phyloP scores from a whole-genome alignment of 2,113 vertebrate genomes.

The Notothenia coriiceps region DNA sequence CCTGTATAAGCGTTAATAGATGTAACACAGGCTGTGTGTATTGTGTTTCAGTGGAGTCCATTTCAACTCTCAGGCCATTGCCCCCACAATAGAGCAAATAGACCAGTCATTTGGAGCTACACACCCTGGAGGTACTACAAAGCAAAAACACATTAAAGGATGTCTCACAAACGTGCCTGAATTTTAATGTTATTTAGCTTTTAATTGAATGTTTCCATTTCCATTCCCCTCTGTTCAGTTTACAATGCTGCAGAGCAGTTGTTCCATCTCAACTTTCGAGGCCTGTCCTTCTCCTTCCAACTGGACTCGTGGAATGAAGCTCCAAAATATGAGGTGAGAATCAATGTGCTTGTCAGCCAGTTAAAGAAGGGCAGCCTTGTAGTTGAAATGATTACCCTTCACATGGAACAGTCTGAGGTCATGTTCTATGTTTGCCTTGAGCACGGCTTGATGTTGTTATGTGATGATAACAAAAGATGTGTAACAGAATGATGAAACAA shows the following conservation, averaged over 20 bases:
- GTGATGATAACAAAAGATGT: not conserved
- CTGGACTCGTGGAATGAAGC: conserved; percentile 99
- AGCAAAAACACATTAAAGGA: not conserved
- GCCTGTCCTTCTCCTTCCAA: conserved; percentile 98
- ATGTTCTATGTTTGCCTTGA: not conserved
- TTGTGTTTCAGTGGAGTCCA: conserved; percentile 92
- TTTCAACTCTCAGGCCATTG: conserved; percentile 99
- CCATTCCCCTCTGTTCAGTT: conserved; percentile 78
- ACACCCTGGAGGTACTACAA: conserved; percentile 94
- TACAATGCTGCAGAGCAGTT: conserved; percentile 98
- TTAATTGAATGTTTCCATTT: fast-evolving
- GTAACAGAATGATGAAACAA: not conserved
- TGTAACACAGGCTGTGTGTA: conserved; percentile 20
- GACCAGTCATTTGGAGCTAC: conserved; percentile 99
- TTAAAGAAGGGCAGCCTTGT: conserved; percentile 10
- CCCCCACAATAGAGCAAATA: conserved; percentile 99
- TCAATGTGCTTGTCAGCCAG: not conserved
- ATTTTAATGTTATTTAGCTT: not conserved
- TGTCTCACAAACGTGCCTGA: fast-evolving
- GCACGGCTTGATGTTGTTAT: not conserved
- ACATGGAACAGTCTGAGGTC: conserved; percentile 5
- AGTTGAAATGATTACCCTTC: conserved; percentile 16
- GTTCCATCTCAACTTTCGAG: conserved; percentile 99
- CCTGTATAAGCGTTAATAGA: conserved; percentile 15
- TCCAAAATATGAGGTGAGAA: conserved; percentile 97